Evolutionary conservation across 2,797 vertebrate genomes (phyloP).

Genomic region (Halcyon badia): DNA sequence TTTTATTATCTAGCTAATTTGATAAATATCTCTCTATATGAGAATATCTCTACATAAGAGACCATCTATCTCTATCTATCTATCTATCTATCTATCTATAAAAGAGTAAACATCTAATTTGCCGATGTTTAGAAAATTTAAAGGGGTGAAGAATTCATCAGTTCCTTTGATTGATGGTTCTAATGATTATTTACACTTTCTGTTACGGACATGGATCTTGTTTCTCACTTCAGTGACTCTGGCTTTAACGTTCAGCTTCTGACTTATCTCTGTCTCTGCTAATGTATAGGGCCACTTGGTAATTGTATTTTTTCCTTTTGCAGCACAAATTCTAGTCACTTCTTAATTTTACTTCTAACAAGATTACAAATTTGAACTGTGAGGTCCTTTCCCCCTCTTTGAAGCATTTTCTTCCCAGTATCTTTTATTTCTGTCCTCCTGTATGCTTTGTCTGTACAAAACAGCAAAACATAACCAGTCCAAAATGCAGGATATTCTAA

Average conservation of each 20-base stretch:
- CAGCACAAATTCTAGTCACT: not conserved
- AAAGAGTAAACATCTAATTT: not conserved
- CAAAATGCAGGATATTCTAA: not conserved
- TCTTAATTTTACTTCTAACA: not conserved
- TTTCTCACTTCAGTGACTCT: not conserved
- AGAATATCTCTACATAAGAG: not conserved
- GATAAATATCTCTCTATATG: not conserved
- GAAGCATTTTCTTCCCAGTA: not conserved
- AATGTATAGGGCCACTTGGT: not conserved
- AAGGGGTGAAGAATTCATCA: not conserved
- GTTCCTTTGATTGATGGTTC: not conserved
- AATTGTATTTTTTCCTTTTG: not conserved
- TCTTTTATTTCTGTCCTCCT: not conserved
- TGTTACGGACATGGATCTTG: not conserved
- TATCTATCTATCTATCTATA: not conserved
- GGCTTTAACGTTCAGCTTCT: not conserved
- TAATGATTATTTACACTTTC: not conserved
- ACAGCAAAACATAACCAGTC: not conserved
- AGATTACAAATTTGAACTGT: not conserved
- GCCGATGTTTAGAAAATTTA: not conserved
- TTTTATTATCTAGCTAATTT: not conserved
- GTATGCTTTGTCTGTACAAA: not conserved
- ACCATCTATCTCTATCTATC: not conserved
- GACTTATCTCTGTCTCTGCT: not conserved
- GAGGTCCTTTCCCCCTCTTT: not conserved